Percentiles rank a stretch among this genome's conserved stretches.
Evolutionary conservation across 1,140 invertebrate genomes (phyloP).

Genomic region (Brachionus calyciflorus): DNA sequence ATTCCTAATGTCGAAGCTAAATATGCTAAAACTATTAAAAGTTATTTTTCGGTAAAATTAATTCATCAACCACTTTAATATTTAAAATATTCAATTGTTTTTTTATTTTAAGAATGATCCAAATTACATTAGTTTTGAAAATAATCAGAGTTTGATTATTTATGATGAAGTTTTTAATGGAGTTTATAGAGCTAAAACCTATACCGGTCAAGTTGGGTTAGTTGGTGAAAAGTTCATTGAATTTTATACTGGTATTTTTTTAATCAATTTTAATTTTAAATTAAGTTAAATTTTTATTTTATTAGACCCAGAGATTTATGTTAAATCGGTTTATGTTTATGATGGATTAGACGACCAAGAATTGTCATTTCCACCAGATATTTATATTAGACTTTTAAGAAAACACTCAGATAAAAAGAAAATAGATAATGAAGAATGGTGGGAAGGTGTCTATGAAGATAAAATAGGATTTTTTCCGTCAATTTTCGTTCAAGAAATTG

Average conservation of each 20-base stretch:
- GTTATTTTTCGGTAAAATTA: not conserved
- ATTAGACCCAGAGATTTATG: slow-evolving; percentile 12
- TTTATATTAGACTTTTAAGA: slow-evolving; percentile 1
- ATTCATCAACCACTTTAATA: no score
- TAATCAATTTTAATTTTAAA: not conserved
- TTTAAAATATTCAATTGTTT: not conserved
- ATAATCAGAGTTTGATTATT: not conserved
- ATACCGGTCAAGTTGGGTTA: not conserved
- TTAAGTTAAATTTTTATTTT: not conserved
- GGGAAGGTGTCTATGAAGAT: slow-evolving; percentile 43
- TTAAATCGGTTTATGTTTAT: slow-evolving; percentile 43
- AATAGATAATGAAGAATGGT: slow-evolving; percentile 44
- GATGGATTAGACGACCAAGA: slow-evolving; percentile 26
- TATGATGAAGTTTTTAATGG: slow-evolving; percentile 32
- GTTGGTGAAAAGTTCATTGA: not conserved
- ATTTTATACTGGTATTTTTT: not conserved
- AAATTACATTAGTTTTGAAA: slow-evolving; percentile 9
- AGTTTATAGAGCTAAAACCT: slow-evolving; percentile 20
- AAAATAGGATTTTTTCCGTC: slow-evolving; percentile 41
- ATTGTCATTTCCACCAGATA: slow-evolving; percentile 28
- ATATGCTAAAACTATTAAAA: not conserved
- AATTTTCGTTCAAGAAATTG: slow-evolving; percentile 13
- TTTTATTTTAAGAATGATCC: not conserved
- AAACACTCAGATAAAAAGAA: not conserved
- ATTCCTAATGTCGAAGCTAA: not conserved